Evolutionary conservation across 1,140 invertebrate genomes (phyloP).

Genomic region (Drosophila repletoides): DNA sequence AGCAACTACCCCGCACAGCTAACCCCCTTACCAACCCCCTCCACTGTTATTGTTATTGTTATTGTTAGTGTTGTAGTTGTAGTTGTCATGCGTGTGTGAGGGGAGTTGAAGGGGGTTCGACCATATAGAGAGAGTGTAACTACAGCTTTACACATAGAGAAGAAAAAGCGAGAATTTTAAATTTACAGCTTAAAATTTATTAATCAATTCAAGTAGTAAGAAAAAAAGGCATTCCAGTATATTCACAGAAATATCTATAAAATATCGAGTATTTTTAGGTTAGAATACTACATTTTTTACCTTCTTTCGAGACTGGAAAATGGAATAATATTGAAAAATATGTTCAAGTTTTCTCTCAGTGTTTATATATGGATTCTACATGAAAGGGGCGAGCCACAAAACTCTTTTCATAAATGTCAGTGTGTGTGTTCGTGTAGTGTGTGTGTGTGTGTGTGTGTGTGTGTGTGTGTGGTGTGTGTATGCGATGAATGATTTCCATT

Average conservation of each 20-base stretch:
- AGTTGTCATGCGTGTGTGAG: slow-evolving; percentile 28
- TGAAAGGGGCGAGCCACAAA: slow-evolving; percentile 32
- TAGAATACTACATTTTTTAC: too few species aligned
- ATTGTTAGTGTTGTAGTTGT: neutral
- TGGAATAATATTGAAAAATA: too few species aligned
- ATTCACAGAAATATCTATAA: too few species aligned
- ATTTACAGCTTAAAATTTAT: too few species aligned
- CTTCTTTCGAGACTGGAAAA: too few species aligned
- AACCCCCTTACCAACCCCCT: neutral
- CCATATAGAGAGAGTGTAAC: slow-evolving; percentile 2
- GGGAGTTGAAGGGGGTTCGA: slow-evolving; percentile 5
- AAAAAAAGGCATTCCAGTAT: too few species aligned
- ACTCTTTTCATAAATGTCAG: slow-evolving; percentile 39
- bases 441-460: slow-evolving; percentile 1
- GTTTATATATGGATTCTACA: neutral
- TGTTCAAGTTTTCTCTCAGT: too few species aligned
- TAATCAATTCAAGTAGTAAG: too few species aligned
- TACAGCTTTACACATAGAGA: too few species aligned
- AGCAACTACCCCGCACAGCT: neutral
- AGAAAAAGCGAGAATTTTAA: too few species aligned
- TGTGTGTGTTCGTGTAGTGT: neutral
- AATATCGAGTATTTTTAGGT: too few species aligned
- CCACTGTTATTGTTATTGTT: neutral
- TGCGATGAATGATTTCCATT: slow-evolving; percentile 70
- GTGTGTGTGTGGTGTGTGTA: slow-evolving; percentile 36